A percentile compares a stretch with the other conserved stretches of the same genome.
phyloP scores from a whole-genome alignment of 2,797 vertebrate genomes.

The Yasuhikotakia modesta region DNA sequence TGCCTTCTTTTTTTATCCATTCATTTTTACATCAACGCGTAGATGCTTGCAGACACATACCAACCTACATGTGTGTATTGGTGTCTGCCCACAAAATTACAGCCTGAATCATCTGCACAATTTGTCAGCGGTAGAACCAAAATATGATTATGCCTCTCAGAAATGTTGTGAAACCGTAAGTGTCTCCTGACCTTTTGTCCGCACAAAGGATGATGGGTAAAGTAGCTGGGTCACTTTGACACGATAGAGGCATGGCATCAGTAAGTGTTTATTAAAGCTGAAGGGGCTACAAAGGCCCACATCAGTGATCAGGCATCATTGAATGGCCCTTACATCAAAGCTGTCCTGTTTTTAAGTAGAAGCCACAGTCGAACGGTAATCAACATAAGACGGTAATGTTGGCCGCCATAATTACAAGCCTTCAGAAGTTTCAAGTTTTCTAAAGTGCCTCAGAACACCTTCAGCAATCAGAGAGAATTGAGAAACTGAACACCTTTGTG shows the following conservation, averaged over 20 bases:
- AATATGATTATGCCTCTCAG: slow-evolving; percentile 23
- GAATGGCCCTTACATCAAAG: slow-evolving; percentile 50
- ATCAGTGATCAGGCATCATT: slow-evolving; percentile 50
- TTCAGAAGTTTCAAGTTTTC: slow-evolving; percentile 46
- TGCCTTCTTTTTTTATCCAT: slow-evolving; percentile 4
- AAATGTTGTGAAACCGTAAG: slow-evolving; percentile 43
- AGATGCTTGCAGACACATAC: background rate
- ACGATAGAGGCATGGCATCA: slow-evolving; percentile 38
- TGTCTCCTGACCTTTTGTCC: slow-evolving; percentile 57
- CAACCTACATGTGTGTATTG: background rate
- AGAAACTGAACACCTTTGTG: slow-evolving; percentile 37
- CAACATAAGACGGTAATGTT: slow-evolving; percentile 55
- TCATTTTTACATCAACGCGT: slow-evolving; percentile 3
- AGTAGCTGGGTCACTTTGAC: slow-evolving; percentile 53
- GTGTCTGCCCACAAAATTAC: background rate
- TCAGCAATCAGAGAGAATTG: slow-evolving; percentile 59
- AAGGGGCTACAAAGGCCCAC: slow-evolving; percentile 28
- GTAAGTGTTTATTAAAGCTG: slow-evolving; percentile 57
- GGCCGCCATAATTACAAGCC: slow-evolving; percentile 57
- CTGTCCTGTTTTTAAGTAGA: slow-evolving; percentile 44
- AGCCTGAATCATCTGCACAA: background rate
- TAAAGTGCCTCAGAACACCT: slow-evolving; percentile 58
- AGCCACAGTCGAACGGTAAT: slow-evolving; percentile 49
- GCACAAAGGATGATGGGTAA: slow-evolving; percentile 51
- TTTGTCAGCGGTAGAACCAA: background rate